These are phyloP conservation scores for Hassar affinis DNA, from an alignment of 2,113 vertebrate genomes.

Conservation along the genomic window DNA sequence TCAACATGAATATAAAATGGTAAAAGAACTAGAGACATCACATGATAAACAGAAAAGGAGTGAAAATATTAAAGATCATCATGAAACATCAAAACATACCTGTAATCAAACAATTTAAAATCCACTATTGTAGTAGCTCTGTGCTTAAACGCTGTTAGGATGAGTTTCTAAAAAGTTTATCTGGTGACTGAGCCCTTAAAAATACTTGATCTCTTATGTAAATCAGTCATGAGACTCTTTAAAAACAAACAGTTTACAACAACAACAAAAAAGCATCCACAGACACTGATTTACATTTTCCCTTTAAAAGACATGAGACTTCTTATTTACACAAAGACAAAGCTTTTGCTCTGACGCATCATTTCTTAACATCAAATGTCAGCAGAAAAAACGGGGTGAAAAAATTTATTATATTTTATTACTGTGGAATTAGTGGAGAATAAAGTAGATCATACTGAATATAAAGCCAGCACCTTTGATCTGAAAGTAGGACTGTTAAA, in stretches of 20 bases:
- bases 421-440: too few species aligned
- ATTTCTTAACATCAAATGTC: background rate
- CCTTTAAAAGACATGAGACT: background rate
- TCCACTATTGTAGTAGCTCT: background rate
- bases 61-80: background rate
- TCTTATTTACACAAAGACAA: background rate
- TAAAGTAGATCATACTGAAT: too few species aligned
- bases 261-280: background rate
- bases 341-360: background rate
- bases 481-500: too few species aligned
- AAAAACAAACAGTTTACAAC: too few species aligned
- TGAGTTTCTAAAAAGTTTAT: background rate
- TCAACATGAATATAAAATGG: background rate
- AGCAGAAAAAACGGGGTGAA: too few species aligned
- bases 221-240: background rate
- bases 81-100: background rate
- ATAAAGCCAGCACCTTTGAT: too few species aligned
- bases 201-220: background rate
- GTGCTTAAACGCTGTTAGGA: background rate
- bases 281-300: background rate
- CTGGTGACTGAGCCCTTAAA: background rate
- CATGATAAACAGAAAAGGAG: background rate
- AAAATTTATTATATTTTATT: too few species aligned
- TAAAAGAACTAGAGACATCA: background rate
- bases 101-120: background rate